Base-by-base conservation (phyloP, 2,797 vertebrate genomes). In the Melopsittacus undulatus region DNA sequence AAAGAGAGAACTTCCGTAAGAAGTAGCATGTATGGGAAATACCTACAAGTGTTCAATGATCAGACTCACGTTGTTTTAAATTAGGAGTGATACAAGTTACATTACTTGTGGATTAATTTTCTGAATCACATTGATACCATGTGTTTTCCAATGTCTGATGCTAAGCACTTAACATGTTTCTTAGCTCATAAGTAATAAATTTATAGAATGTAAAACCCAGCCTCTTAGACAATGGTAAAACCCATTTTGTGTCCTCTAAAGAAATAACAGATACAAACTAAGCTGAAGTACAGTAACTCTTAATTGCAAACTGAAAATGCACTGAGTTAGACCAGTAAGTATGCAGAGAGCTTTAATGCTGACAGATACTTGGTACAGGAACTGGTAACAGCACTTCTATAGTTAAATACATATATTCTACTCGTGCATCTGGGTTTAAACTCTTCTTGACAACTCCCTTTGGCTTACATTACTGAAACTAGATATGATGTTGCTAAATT, bases 401-500 rank as follows among this genome's bases (percentile, higher is more conserved):
- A 72, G 79, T 90, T 94, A 91, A 86, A 82, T 29, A 72, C 18
- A 9, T 75, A 23, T 40, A 51, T 84, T 86, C 63, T 66, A 4
- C 54, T 90, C 51, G 43, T 63, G 43, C 69, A 61, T 72, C 67
- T 95, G 86, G 64, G 70, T 72, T 82, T 83, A 75, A 95, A 77
- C 32, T 52, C 76, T 88, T 72, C 61, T 78, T 88, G 85, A 88
- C 52, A 92, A 40, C 63, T 82, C 52, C 51, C 45, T 90, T 90
- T 82, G 63, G 40, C 82, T 95, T 94, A 80, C 40, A 46, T 88
- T 76, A 84, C 63, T 87, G 36, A 92, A 48, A 45, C n/a, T 64
- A 78, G 76, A 74, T 63, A 92, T 82, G 87, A 89, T 42, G 95
- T 78, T 94, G 83, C 34, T 51, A 22, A 73, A 81, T 34, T 87